A percentile compares a stretch with the other conserved stretches of the same genome.
These are phyloP conservation scores for Serripes groenlandicus DNA, from an alignment of 2,888 invertebrate genomes.

Conservation along the genomic window DNA sequence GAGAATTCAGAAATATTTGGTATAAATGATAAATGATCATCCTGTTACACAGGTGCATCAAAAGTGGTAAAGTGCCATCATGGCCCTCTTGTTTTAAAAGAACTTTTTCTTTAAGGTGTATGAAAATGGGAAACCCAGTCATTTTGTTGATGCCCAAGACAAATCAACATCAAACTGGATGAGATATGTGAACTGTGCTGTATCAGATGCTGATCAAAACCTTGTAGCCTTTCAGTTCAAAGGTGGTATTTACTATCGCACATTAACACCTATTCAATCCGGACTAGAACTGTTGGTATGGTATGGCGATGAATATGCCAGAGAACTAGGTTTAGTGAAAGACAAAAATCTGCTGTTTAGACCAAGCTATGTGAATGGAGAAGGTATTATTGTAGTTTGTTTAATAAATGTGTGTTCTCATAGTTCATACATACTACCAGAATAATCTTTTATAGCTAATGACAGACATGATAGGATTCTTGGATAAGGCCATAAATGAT, in stretches of 20 bases:
- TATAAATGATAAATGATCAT: too few species aligned
- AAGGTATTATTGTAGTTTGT: too few species aligned
- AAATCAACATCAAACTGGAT: conserved; percentile 88
- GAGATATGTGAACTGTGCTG: conserved; percentile 89
- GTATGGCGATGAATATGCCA: conserved; percentile 86
- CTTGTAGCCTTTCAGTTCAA: conserved; percentile 88
- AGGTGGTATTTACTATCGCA: conserved; percentile 88
- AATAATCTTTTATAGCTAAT: too few species aligned
- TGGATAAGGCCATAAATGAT: too few species aligned
- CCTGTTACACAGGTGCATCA: too few species aligned
- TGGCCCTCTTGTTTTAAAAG: too few species aligned
- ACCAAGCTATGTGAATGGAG: conserved; percentile 51
- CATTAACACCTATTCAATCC: conserved; percentile 75
- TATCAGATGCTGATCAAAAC: conserved; percentile 88
- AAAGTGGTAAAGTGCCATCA: too few species aligned
- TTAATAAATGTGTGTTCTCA: too few species aligned
- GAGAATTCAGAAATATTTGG: too few species aligned
- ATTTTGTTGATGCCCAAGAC: conserved; percentile 87
- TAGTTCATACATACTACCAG: too few species aligned
- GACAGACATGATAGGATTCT: too few species aligned
- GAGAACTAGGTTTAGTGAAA: conserved; percentile 81
- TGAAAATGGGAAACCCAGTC: conserved; percentile 67
- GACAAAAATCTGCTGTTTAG: conserved; percentile 58
- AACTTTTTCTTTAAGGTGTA: conserved; percentile 48
- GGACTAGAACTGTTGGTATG: conserved; percentile 87